These are phyloP conservation scores for Gouania willdenowi DNA, from an alignment of 2,797 vertebrate species.

Conservation along the genomic window DNA sequence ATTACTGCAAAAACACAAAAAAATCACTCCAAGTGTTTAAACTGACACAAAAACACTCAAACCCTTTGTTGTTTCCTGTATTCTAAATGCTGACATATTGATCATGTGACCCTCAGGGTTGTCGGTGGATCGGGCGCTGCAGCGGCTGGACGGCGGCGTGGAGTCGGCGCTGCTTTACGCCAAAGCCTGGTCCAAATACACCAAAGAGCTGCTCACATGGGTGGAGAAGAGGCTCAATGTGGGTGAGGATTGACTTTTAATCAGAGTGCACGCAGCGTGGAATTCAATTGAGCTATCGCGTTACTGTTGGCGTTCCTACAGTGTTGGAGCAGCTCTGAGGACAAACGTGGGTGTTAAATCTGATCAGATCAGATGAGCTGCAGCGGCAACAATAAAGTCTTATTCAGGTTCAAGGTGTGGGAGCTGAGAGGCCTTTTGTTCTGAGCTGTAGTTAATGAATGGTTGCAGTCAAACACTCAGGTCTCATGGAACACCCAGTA, in stretches of 20 bases:
- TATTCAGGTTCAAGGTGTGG: slow-evolving; percentile 24
- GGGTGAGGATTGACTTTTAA: slow-evolving; percentile 84
- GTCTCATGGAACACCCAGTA: slow-evolving; percentile 19
- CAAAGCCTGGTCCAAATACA: slow-evolving; percentile 97
- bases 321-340: too few species aligned
- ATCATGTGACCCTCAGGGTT: too few species aligned
- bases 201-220: slow-evolving; percentile 93
- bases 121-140: slow-evolving; percentile 83
- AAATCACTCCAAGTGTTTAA: too few species aligned
- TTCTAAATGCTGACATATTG: too few species aligned
- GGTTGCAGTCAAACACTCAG: slow-evolving; percentile 21
- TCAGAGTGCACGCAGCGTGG: too few species aligned
- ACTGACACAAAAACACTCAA: too few species aligned
- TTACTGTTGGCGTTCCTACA: too few species aligned
- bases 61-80: too few species aligned
- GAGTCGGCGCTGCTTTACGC: slow-evolving; percentile 92
- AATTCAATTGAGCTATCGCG: too few species aligned
- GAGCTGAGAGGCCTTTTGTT: slow-evolving; percentile 29
- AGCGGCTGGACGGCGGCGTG: slow-evolving; percentile 85
- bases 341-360: slow-evolving; percentile 6
- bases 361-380: slow-evolving; percentile 2
- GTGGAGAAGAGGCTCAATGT: slow-evolving; percentile 91
- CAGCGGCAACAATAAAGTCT: slow-evolving; percentile 10
- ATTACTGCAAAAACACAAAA: too few species aligned
- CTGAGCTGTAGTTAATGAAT: slow-evolving; percentile 41